Evolutionary conservation across 2,797 vertebrate species (phyloP).

Genomic region (Anguilla pacifica): DNA sequence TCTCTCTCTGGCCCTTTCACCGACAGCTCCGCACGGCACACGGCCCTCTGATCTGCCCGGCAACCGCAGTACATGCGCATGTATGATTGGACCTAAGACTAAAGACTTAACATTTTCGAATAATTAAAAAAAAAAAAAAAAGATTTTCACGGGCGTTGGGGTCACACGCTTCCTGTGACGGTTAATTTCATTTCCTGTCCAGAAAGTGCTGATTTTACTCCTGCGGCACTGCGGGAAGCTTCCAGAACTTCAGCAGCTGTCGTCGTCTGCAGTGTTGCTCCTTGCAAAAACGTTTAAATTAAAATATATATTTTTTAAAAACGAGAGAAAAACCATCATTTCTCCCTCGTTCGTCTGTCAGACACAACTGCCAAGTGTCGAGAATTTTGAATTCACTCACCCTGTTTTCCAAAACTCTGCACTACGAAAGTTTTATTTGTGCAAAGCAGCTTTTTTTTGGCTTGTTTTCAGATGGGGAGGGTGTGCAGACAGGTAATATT

Average conservation of each 20-base stretch:
- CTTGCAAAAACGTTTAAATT: not conserved
- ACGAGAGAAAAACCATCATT: not conserved
- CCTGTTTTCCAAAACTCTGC: constrained; percentile 14
- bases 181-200: too few species aligned
- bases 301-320: not conserved
- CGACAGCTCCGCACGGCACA: not conserved
- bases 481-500: constrained; percentile 43
- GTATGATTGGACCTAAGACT: too few species aligned
- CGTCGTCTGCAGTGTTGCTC: not conserved
- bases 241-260: not conserved
- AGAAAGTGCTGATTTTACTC: not conserved
- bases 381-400: constrained; percentile 23
- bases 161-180: too few species aligned
- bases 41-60: constrained; percentile 25
- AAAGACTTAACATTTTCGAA: too few species aligned
- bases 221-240: too few species aligned
- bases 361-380: constrained; percentile 30
- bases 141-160: too few species aligned
- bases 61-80: not conserved
- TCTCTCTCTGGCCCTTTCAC: not conserved
- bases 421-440: not conserved
- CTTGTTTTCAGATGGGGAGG: constrained; percentile 49
- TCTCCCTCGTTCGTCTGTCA: constrained; percentile 41
- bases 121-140: too few species aligned
- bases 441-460: constrained; percentile 30